Conservation (phyloP, 2,797 vertebrate genomes). For the Phrynocephalus vlangalii region DNA sequence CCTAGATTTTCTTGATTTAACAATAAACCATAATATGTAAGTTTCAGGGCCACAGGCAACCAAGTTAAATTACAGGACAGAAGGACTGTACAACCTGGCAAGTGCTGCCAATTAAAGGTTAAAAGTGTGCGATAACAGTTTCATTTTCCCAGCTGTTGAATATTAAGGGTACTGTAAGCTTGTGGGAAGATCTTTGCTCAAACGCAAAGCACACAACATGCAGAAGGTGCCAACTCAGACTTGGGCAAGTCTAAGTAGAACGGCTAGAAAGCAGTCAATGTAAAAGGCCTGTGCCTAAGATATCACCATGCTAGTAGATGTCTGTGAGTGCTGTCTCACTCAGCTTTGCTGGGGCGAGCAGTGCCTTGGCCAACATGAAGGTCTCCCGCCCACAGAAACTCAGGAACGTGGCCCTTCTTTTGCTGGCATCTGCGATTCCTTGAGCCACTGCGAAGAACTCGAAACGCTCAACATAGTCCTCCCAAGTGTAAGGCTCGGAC, state of each 20-base stretch:
- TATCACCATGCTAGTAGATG: neutral
- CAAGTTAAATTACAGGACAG: slow-evolving; percentile 8
- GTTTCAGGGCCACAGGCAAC: neutral
- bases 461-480: too few species aligned
- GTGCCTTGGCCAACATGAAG: too few species aligned
- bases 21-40: neutral
- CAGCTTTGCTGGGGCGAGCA: too few species aligned
- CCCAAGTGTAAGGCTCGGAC: too few species aligned
- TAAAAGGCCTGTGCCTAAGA: neutral
- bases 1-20: neutral
- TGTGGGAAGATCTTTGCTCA: neutral
- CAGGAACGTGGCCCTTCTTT: too few species aligned
- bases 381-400: too few species aligned
- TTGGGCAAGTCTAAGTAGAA: neutral
- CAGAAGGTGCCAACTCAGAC: neutral
- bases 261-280: neutral
- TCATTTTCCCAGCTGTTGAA: neutral
- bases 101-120: neutral
- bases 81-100: neutral
- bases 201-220: neutral
- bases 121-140: neutral
- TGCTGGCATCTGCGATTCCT: too few species aligned
- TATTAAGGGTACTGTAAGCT: neutral
- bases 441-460: too few species aligned
- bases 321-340: too few species aligned